These are phyloP conservation scores for Heliconius congener DNA, from an alignment of 1,140 invertebrate species.

Conservation along the genomic window DNA sequence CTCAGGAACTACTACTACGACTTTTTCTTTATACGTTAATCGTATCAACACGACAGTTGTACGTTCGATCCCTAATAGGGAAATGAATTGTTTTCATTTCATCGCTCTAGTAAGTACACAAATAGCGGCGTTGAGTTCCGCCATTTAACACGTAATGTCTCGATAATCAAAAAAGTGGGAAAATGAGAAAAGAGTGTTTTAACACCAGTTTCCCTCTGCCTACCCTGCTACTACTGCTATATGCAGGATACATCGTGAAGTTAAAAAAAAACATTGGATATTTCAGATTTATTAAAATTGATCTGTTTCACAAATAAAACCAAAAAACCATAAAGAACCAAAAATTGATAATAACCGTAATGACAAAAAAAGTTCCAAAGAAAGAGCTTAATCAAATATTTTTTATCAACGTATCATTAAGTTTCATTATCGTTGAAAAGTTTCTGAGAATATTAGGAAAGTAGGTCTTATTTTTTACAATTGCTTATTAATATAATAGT, in stretches of 20 bases:
- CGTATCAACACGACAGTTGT: too few species aligned
- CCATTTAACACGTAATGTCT: too few species aligned
- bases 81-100: too few species aligned
- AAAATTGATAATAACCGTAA: neutral
- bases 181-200: too few species aligned
- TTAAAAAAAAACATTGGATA: neutral
- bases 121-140: too few species aligned
- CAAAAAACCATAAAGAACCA: neutral
- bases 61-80: too few species aligned
- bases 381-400: neutral
- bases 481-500: neutral
- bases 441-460: neutral
- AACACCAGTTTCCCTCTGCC: too few species aligned
- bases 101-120: too few species aligned
- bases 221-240: too few species aligned
- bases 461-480: constrained; percentile 3
- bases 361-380: neutral
- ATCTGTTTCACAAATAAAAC: neutral
- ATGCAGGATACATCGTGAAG: too few species aligned
- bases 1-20: too few species aligned
- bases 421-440: neutral
- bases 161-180: neutral
- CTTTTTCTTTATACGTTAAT: too few species aligned
- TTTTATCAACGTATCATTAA: neutral
- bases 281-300: neutral